Base-by-base conservation (phyloP, 2,888 invertebrate species). In the Drosophila kanekoi region DNA sequence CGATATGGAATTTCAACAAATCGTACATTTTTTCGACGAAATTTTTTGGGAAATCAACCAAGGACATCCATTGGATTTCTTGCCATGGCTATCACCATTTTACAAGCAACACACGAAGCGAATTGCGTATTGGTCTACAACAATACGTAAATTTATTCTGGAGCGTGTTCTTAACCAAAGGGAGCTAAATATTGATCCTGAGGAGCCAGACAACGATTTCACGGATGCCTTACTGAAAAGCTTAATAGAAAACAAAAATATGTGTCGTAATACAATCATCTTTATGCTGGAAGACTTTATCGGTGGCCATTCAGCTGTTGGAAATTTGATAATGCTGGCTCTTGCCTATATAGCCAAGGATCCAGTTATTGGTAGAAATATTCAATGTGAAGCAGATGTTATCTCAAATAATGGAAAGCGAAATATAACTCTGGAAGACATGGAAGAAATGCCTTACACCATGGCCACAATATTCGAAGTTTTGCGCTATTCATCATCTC, bases 11-110 rank as follows among this genome's bases (percentile, higher is more conserved):
- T 97, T 97, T 92, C 93, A 93, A 45, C 93, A 93, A 60, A 93
- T 96, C 4, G 96, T 96, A 0, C 93, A 94, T 18, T 94, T 93
- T 65, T 97, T 97, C 90, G 97, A 97, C 80, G 95, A 96, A 80
- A 96, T 98, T 58, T 98, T 98, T 92, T 97, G 96, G 96, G 97
- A 97, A 89, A 97, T 98, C 69, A 97, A 97, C 91, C 96, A 97
- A 85, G 97, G 97, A 0, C 97, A 97, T 91, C 96, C 96, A 0
- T 94, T 97, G 0, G 98, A 98, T 83, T 97, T 97, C 83, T 89
- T 98, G 28, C 97, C 97, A 0, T 97, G 96, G 95, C 91, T 97
- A 0, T 93, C 94, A 1, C 96, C 96, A 0, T 94, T 96, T 66
- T 97, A 96, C 91, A 92, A 92, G 1, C 93, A 93, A 3, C 95